These are phyloP conservation scores for Dicyrtoma fusca DNA, from an alignment of 2,888 invertebrate species.

Conservation along the genomic window DNA sequence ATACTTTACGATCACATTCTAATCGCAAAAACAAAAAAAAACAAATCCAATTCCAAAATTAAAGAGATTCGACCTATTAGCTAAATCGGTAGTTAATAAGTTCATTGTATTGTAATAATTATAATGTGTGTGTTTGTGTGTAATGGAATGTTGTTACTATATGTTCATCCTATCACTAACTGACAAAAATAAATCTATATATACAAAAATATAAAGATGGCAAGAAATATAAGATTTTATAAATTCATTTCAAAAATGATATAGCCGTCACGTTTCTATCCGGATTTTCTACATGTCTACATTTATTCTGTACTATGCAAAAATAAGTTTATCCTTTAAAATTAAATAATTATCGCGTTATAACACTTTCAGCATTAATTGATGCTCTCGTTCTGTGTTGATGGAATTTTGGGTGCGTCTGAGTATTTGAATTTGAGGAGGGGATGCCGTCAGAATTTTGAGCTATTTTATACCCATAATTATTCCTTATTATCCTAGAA, in stretches of 20 bases:
- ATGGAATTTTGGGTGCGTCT: too few relatives aligned
- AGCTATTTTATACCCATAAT: too few relatives aligned
- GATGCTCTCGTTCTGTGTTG: too few relatives aligned
- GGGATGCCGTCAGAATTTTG: too few relatives aligned
- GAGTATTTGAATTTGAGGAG: too few relatives aligned
- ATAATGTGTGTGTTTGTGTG: too few relatives aligned
- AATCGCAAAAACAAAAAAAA: neutral
- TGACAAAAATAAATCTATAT: constrained; percentile 1
- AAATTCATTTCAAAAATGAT: neutral
- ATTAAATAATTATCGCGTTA: neutral
- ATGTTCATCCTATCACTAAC: neutral
- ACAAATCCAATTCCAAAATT: neutral
- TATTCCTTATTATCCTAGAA: too few relatives aligned
- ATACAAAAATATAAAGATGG: constrained; percentile 29
- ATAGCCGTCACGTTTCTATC: too few relatives aligned
- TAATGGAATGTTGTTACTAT: neutral
- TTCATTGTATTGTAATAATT: too few relatives aligned
- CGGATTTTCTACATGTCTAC: too few relatives aligned
- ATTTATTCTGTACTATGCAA: neutral
- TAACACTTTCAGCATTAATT: neutral
- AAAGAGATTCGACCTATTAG: neutral
- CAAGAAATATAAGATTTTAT: constrained; percentile 20
- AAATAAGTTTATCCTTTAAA: neutral
- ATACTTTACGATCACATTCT: neutral
- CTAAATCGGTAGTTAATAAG: neutral